Conservation (phyloP, 2,797 vertebrate genomes). For the Bufotes viridis region DNA sequence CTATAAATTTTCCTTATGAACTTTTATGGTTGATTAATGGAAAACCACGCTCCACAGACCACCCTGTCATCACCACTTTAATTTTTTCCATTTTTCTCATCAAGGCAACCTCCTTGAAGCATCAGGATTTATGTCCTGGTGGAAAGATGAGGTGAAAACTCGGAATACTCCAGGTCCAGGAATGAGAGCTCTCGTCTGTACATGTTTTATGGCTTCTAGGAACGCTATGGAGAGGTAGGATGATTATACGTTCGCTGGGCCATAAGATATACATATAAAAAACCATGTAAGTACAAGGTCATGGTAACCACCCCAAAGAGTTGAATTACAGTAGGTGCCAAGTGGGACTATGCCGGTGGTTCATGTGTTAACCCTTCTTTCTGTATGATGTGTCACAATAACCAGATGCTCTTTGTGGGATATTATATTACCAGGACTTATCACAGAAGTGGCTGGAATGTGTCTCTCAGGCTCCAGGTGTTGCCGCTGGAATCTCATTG, state of each 20-base stretch:
- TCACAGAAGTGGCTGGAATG: constrained; percentile 1
- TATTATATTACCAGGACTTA: constrained; percentile 17
- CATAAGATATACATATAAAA: background rate
- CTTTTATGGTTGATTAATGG: background rate
- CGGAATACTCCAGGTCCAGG: background rate
- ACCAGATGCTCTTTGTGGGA: background rate
- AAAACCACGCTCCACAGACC: background rate
- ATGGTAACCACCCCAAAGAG: background rate
- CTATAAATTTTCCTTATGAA: background rate
- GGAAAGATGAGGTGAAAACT: constrained; percentile 15
- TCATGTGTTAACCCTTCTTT: background rate
- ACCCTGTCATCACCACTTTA: constrained; percentile 10
- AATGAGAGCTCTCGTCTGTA: constrained; percentile 19
- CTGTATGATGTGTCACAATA: background rate
- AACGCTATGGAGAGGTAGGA: background rate
- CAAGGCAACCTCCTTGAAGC: background rate
- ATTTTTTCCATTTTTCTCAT: background rate
- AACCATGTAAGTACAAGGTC: background rate
- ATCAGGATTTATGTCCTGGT: constrained; percentile 12
- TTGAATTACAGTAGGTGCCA: background rate
- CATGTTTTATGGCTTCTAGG: constrained; percentile 19
- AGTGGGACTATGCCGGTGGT: background rate
- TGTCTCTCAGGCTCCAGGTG: constrained; percentile 15
- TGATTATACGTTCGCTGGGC: background rate
- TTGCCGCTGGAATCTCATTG: background rate